These are phyloP conservation scores for Lomographa bimaculata DNA, from an alignment of 2,888 invertebrate genomes.

Conservation along the genomic window DNA sequence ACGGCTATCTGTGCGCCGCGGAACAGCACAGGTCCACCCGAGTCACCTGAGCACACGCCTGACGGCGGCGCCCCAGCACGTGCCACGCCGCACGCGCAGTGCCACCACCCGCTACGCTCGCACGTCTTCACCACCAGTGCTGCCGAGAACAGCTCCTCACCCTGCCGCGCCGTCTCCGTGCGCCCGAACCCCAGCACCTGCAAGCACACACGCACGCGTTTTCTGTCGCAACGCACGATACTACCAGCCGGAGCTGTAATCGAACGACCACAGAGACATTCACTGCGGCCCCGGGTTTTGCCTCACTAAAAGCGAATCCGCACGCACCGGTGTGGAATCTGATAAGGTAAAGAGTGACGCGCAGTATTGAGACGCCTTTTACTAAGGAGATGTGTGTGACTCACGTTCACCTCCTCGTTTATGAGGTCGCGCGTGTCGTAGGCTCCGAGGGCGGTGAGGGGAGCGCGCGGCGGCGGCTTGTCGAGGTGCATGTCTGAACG, in stretches of 20 bases:
- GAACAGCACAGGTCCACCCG: slow-evolving; percentile 65
- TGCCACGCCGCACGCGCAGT: slow-evolving; percentile 56
- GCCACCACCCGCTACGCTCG: slow-evolving; percentile 53
- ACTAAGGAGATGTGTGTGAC: neutral
- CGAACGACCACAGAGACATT: no score
- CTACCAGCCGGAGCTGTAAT: neutral
- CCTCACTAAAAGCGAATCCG: no score
- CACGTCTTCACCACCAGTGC: slow-evolving; percentile 52
- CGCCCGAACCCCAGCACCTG: slow-evolving; percentile 69
- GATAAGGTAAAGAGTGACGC: no score
- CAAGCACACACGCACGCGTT: neutral
- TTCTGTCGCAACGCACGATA: neutral
- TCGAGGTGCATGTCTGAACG: slow-evolving; percentile 46
- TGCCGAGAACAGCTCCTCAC: slow-evolving; percentile 58
- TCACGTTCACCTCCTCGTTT: slow-evolving; percentile 48
- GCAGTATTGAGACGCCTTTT: no score
- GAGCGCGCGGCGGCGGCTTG: slow-evolving; percentile 28
- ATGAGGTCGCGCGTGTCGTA: slow-evolving; percentile 44
- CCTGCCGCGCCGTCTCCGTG: slow-evolving; percentile 49
- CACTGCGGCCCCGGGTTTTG: no score
- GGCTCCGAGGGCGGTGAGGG: slow-evolving; percentile 37
- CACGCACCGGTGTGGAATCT: no score
- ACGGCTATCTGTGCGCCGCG: slow-evolving; percentile 44
- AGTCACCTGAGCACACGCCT: slow-evolving; percentile 72
- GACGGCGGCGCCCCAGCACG: slow-evolving; percentile 16